phyloP scores from a whole-genome alignment of 2,113 vertebrate species.

The Fregata magnificens region DNA sequence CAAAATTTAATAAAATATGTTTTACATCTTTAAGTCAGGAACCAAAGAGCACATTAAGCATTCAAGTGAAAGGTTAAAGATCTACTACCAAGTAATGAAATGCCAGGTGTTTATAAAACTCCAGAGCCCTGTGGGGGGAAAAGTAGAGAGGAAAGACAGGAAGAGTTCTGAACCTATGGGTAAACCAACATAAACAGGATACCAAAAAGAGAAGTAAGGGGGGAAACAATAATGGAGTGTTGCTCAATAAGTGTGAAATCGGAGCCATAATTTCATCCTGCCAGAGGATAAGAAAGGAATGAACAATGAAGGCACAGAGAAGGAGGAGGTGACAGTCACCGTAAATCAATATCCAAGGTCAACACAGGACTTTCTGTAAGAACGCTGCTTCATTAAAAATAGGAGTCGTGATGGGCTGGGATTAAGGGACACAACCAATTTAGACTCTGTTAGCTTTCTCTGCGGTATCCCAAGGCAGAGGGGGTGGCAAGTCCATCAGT shows the following conservation, averaged over 20 bases:
- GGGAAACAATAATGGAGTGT: slow-evolving; percentile 15
- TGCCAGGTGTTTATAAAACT: slow-evolving; percentile 68
- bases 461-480: not conserved
- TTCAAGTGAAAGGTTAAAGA: slow-evolving; percentile 54
- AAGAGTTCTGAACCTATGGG: slow-evolving; percentile 21
- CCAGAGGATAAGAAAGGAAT: slow-evolving; percentile 42
- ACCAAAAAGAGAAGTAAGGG: not conserved
- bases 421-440: not conserved
- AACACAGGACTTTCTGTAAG: slow-evolving; percentile 4
- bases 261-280: slow-evolving; percentile 42
- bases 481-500: not conserved
- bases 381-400: slow-evolving; percentile 2
- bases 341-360: slow-evolving; percentile 25
- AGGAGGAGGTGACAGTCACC: not conserved
- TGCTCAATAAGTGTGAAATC: slow-evolving; percentile 24
- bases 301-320: slow-evolving; percentile 26
- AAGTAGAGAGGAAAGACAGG: not conserved
- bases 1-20: slow-evolving; percentile 7
- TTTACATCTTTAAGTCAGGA: slow-evolving; percentile 42
- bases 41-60: slow-evolving; percentile 23
- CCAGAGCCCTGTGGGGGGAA: slow-evolving; percentile 18
- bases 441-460: not conserved
- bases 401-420: not conserved
- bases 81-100: slow-evolving; percentile 47
- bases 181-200: slow-evolving; percentile 62